A percentile compares a stretch with the other conserved stretches of the same genome.
Evolutionary conservation across 2,888 invertebrate genomes (phyloP).

Genomic region (Conomelus anceps): DNA sequence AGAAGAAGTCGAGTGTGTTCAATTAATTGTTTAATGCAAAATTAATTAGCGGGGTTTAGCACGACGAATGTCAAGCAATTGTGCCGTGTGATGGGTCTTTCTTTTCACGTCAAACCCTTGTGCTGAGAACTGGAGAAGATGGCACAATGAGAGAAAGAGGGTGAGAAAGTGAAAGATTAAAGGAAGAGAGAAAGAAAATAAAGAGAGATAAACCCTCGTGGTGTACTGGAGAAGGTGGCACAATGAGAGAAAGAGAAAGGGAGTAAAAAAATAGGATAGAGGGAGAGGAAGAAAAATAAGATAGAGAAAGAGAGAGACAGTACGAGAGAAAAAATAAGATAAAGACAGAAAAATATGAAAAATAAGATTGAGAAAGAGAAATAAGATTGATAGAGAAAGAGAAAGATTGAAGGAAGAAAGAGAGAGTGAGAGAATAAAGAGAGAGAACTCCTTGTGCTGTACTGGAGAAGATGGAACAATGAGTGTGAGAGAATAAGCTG

Average conservation of each 20-base stretch:
- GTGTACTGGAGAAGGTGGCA: not conserved
- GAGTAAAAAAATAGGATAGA: not conserved
- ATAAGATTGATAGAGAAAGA: not conserved
- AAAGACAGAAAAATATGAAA: too few species aligned
- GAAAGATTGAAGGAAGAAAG: not conserved
- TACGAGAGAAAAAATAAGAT: too few species aligned
- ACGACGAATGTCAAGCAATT: not conserved
- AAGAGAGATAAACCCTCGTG: too few species aligned
- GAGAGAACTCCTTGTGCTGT: not conserved
- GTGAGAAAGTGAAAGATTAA: not conserved
- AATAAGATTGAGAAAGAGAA: too few species aligned
- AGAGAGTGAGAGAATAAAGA: not conserved
- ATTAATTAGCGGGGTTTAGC: not conserved
- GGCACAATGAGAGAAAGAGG: not conserved
- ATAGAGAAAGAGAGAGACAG: not conserved
- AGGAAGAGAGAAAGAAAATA: not conserved
- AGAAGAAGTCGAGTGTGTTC: not conserved
- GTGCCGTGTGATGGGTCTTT: not conserved
- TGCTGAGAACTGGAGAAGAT: not conserved
- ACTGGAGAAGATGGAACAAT: not conserved
- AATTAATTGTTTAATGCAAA: not conserved
- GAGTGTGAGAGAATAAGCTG: not conserved
- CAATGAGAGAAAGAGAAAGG: not conserved
- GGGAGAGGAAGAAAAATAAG: too few species aligned
- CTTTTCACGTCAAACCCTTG: not conserved